Evolutionary conservation across 2,888 invertebrate species (phyloP).

Genomic region (Eumacrocentrus americanus): DNA sequence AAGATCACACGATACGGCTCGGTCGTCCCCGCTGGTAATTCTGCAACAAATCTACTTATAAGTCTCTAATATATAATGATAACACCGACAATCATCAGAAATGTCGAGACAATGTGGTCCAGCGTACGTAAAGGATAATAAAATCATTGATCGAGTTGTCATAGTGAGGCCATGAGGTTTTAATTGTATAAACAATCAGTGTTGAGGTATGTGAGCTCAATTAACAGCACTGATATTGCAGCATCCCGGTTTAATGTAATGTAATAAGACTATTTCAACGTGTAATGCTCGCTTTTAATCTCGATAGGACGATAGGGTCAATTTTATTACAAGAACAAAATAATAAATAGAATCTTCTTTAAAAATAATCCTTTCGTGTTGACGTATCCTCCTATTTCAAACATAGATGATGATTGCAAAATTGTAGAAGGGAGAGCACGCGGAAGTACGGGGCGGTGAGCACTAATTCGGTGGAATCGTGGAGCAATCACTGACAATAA

Average conservation of each 20-base stretch:
- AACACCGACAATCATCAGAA: too few species aligned
- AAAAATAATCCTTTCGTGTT: background rate
- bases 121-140: too few species aligned
- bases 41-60: too few species aligned
- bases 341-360: background rate
- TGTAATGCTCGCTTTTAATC: background rate
- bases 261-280: slow-evolving; percentile 28
- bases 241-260: slow-evolving; percentile 4
- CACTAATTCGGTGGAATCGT: slow-evolving; percentile 15
- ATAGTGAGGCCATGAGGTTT: too few species aligned
- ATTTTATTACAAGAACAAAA: too few species aligned
- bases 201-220: slow-evolving; percentile 45
- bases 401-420: background rate
- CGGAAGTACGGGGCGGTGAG: slow-evolving; percentile 3
- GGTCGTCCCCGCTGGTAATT: too few species aligned
- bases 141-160: too few species aligned
- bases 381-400: background rate
- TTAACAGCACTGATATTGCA: slow-evolving; percentile 39
- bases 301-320: too few species aligned
- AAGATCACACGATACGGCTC: too few species aligned
- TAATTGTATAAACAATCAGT: too few species aligned
- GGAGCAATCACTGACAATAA: slow-evolving; percentile 11
- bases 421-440: slow-evolving; percentile 1
- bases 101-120: too few species aligned
- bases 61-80: too few species aligned